Conservation (phyloP, 1,140 invertebrate genomes). For the Heliconius hermathena region DNA sequence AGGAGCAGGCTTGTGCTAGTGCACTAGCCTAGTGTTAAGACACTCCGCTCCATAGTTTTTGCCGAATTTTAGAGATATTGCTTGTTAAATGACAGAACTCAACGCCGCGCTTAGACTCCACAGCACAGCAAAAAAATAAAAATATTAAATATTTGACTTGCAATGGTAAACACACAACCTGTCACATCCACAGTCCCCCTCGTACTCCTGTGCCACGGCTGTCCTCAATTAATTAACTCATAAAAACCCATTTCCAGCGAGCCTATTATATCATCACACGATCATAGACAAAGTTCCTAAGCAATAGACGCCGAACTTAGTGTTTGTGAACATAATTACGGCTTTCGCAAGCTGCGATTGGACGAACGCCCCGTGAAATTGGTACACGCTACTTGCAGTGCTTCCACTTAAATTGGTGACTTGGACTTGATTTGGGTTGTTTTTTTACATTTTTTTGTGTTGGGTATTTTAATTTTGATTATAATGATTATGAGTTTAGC, state of each 20-base stretch:
- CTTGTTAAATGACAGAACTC: too few species aligned
- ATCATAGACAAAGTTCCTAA: constrained; percentile 2
- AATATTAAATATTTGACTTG: too few species aligned
- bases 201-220: too few species aligned
- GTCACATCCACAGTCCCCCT: too few species aligned
- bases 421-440: constrained; percentile 2
- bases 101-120: too few species aligned
- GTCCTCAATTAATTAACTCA: neutral
- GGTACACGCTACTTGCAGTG: constrained; percentile 60
- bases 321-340: constrained; percentile 67
- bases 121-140: too few species aligned
- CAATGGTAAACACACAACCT: too few species aligned
- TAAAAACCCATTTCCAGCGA: neutral
- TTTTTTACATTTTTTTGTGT: neutral
- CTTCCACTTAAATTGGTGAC: constrained; percentile 43
- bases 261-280: constrained; percentile 3
- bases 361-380: constrained; percentile 65
- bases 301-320: constrained; percentile 16
- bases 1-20: too few species aligned
- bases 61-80: too few species aligned
- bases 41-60: too few species aligned
- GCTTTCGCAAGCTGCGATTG: constrained; percentile 58
- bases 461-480: neutral
- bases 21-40: too few species aligned
- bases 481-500: too few species aligned